These are phyloP conservation scores for Beris chalybata DNA, from an alignment of 2,888 invertebrate genomes.

Conservation along the genomic window DNA sequence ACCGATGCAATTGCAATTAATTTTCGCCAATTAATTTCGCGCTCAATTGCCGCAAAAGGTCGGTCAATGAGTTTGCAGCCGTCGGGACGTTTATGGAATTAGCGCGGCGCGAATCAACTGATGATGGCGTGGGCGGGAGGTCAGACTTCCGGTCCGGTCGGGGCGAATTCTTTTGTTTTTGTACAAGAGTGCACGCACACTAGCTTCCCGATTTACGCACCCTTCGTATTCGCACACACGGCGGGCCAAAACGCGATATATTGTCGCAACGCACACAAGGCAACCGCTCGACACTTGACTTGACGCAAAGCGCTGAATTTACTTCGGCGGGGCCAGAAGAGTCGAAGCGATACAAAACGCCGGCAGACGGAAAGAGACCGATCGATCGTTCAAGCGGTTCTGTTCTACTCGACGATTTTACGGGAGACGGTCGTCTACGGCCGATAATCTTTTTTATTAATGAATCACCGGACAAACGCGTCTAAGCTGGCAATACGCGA, in stretches of 20 bases:
- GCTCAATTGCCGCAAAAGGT: too few species aligned
- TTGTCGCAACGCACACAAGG: neutral
- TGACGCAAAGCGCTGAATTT: too few species aligned
- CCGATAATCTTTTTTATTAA: too few species aligned
- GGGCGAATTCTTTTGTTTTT: conserved; percentile 21
- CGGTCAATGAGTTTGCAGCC: too few species aligned
- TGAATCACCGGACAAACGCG: too few species aligned
- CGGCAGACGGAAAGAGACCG: neutral
- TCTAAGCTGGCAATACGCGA: too few species aligned
- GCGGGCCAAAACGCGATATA: neutral
- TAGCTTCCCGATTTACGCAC: conserved; percentile 18
- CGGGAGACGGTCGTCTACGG: too few species aligned
- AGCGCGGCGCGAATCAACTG: neutral
- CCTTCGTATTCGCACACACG: conserved; percentile 19
- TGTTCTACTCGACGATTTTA: too few species aligned
- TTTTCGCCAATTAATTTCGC: too few species aligned
- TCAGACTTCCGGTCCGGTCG: conserved; percentile 7
- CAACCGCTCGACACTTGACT: too few species aligned
- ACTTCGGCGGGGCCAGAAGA: neutral
- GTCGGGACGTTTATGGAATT: too few species aligned
- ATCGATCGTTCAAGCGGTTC: neutral
- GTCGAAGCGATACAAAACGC: neutral
- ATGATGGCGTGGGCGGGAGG: neutral
- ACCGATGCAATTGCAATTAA: too few species aligned
- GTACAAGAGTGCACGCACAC: conserved; percentile 14